These are phyloP conservation scores for Drosophila paucipuncta DNA, from an alignment of 2,888 invertebrate species.

Conservation along the genomic window DNA sequence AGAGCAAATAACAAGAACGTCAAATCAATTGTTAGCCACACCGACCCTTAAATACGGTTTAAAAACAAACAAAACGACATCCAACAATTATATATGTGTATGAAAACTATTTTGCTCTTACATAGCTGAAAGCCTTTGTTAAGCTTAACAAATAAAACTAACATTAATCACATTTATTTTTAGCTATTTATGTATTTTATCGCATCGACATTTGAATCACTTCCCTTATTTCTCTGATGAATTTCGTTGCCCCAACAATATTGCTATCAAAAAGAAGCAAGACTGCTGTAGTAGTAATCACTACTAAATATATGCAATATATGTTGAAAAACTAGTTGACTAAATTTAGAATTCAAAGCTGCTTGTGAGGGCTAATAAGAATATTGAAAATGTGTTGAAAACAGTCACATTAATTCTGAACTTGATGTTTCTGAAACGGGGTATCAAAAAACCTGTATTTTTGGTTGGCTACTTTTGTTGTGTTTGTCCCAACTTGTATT, in stretches of 20 bases:
- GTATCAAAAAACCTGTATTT: not conserved
- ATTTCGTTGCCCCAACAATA: not conserved
- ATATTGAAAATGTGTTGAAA: not conserved
- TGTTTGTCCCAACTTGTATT: not conserved
- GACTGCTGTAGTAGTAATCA: not conserved
- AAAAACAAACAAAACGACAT: not conserved
- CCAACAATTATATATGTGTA: not conserved
- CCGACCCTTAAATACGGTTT: constrained; percentile 28
- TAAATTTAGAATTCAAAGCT: not conserved
- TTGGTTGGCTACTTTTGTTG: not conserved
- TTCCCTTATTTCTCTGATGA: not conserved
- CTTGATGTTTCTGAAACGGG: not conserved
- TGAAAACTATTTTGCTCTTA: not conserved
- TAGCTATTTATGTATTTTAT: not conserved
- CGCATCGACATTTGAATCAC: not conserved
- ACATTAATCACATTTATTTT: not conserved
- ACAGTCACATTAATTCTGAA: not conserved
- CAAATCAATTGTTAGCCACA: not conserved
- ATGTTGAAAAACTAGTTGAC: not conserved
- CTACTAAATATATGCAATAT: not conserved
- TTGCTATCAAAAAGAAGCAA: not conserved
- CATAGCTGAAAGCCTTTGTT: not conserved
- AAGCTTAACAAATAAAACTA: not conserved
- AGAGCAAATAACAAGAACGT: constrained; percentile 25
- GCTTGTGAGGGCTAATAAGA: not conserved